Evolutionary conservation across 2,888 invertebrate species (phyloP), one percentile per base, ranked within the genome.

Genomic region (Cyclophora albipunctata): DNA sequence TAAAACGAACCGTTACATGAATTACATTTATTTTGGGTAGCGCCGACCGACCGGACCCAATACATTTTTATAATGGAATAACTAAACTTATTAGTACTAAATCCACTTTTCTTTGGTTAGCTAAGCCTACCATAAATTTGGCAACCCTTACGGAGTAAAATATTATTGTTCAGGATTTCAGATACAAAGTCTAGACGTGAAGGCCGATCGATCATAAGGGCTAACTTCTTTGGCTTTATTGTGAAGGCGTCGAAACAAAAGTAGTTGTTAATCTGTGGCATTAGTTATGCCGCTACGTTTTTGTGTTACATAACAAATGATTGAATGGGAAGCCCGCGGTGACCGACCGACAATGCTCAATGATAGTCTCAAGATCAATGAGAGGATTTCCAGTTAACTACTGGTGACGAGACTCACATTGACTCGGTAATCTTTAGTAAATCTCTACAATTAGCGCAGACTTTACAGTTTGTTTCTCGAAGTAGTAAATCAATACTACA

Each of bases 241-340:
- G 55, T 54, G 41, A 45, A 48, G 47, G 37, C 40, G 34, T 34
- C 50, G 54, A 60, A 48, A 58, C 57, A 57, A 60, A 53, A 50
- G 56, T 49, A 35, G 71, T 69, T 73, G 71, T 69, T 73, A 63
- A 60, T 67, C 62, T 48, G 43, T 55, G 52, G 49, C 74, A 66
- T 69, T 67, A 75, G 69, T 62, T 70, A 65, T 69, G 69, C 64
- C 68, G 71, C 69, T 67, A 64, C 66, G 53, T 66, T 69, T 75
- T 81, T 78, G 76, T 80, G 5, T 81, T 78, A 78, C 73, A 77
- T 79, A 79, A 81, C 78, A 81, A 81, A 80, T 75, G 71, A 66
- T 61, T 58, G 57, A 65, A 76, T 76, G 70, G 74, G 69, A 56
- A 68, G 61, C 64, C 59, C 59, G 66, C 66, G 62, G 59, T 49